phyloP scores from a whole-genome alignment of 2,888 invertebrate species.

The Eretmocerus hayati region DNA sequence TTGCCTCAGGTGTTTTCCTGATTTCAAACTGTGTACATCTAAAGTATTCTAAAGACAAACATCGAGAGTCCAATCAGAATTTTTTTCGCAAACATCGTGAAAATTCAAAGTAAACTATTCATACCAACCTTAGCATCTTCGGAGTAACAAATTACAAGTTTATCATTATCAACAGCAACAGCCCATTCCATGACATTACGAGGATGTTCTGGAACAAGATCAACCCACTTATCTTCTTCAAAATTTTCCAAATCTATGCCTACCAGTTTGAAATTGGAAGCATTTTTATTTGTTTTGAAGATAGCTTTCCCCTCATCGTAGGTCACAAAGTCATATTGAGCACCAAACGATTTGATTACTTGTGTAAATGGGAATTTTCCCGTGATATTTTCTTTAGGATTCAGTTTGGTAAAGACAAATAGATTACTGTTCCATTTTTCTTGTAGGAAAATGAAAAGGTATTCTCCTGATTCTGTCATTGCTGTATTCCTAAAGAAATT shows the following conservation, averaged over 20 bases:
- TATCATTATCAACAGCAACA: conserved; percentile 71
- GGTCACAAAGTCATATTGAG: conserved; percentile 92
- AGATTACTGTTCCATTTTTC: conserved; percentile 90
- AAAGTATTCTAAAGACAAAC: conserved; percentile 61
- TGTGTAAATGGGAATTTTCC: conserved; percentile 65
- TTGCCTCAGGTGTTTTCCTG: conserved; percentile 64
- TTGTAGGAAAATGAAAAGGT: conserved; percentile 74
- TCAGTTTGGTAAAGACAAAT: conserved; percentile 76
- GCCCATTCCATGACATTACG: conserved; percentile 89
- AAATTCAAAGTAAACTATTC: background rate
- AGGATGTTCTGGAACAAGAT: conserved; percentile 74
- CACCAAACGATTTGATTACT: conserved; percentile 83
- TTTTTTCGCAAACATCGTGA: background rate
- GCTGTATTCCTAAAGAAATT: conserved; percentile 62
- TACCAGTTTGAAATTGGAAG: conserved; percentile 85
- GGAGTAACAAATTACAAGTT: conserved; percentile 81
- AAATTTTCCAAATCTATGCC: conserved; percentile 71
- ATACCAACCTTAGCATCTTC: conserved; percentile 85
- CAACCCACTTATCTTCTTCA: conserved; percentile 71
- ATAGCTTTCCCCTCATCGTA: conserved; percentile 76
- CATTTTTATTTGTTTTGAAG: conserved; percentile 88
- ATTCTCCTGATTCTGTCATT: conserved; percentile 87
- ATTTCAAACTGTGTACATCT: conserved; percentile 67
- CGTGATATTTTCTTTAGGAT: conserved; percentile 57
- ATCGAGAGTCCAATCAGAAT: background rate